These are phyloP conservation scores for Sebastes baramenuke DNA, from an alignment of 2,797 vertebrate species.

Conservation along the genomic window DNA sequence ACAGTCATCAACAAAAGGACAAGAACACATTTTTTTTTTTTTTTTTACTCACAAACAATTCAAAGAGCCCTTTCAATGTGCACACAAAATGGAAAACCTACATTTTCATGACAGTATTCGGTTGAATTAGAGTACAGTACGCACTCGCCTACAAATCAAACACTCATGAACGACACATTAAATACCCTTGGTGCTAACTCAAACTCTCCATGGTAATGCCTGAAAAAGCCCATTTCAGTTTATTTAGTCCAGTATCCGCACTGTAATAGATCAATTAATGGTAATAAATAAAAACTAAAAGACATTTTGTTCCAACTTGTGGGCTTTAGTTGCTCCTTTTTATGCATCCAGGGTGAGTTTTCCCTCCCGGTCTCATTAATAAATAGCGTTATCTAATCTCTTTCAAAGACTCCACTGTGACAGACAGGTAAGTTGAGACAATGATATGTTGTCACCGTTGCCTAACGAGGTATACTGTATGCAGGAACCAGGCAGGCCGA, in stretches of 20 bases:
- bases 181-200: constrained; percentile 45
- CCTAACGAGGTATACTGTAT: constrained; percentile 76
- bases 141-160: constrained; percentile 73
- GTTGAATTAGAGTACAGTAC: constrained; percentile 78
- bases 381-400: constrained; percentile 14
- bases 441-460: constrained; percentile 81
- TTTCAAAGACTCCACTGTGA: constrained; percentile 59
- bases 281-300: constrained; percentile 13
- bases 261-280: constrained; percentile 17
- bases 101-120: constrained; percentile 82
- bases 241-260: constrained; percentile 29
- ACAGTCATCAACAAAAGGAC: constrained; percentile 80
- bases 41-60: constrained; percentile 81
- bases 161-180: constrained; percentile 65
- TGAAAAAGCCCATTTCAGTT: constrained; percentile 46
- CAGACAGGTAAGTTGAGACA: constrained; percentile 65
- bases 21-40: constrained; percentile 71
- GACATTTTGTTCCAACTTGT: constrained; percentile 26
- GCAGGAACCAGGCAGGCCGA: constrained; percentile 69
- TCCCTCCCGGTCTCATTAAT: constrained; percentile 10
- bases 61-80: constrained; percentile 88
- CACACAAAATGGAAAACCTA: constrained; percentile 86
- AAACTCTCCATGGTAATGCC: constrained; percentile 46
- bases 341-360: constrained; percentile 23
- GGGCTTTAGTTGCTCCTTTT: constrained; percentile 40